Percentiles rank a stretch among this genome's conserved stretches.
Conservation (phyloP, 2,797 vertebrate species). For the Syndactyla subalaris region DNA sequence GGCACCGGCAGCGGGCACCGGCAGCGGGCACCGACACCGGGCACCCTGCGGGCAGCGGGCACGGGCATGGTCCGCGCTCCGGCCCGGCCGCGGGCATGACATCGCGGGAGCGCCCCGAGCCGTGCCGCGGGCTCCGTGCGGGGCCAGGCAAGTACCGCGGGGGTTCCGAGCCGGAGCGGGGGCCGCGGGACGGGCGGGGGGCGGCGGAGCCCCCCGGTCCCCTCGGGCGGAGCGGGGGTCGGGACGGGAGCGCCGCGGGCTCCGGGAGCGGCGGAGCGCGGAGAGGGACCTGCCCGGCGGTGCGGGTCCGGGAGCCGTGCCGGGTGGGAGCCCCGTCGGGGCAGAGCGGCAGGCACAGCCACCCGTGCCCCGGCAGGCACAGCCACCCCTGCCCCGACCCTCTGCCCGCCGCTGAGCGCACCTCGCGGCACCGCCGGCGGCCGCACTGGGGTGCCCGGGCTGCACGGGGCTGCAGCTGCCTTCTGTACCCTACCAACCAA, state of each 20-base stretch:
- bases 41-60: too few species aligned
- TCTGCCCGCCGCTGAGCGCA: neutral
- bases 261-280: neutral
- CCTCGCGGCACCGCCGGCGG: neutral
- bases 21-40: too few species aligned
- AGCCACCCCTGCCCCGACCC: neutral
- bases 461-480: neutral
- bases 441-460: neutral
- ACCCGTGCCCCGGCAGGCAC: neutral
- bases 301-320: too few species aligned
- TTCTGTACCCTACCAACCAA: neutral
- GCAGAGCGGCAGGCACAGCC: too few species aligned
- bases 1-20: neutral
- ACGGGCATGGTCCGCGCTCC: neutral
- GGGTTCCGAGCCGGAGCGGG: neutral
- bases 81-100: constrained; percentile 44
- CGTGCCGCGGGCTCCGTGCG: neutral
- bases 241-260: neutral
- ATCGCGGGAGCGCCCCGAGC: constrained; percentile 25
- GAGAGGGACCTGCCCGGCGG: too few species aligned
- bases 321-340: too few species aligned
- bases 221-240: neutral
- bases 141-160: neutral
- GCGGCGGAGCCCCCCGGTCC: neutral
- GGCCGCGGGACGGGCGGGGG: neutral